Evolutionary conservation across 1,140 invertebrate genomes (phyloP).

Genomic region (Rhyacophila brunnea): DNA sequence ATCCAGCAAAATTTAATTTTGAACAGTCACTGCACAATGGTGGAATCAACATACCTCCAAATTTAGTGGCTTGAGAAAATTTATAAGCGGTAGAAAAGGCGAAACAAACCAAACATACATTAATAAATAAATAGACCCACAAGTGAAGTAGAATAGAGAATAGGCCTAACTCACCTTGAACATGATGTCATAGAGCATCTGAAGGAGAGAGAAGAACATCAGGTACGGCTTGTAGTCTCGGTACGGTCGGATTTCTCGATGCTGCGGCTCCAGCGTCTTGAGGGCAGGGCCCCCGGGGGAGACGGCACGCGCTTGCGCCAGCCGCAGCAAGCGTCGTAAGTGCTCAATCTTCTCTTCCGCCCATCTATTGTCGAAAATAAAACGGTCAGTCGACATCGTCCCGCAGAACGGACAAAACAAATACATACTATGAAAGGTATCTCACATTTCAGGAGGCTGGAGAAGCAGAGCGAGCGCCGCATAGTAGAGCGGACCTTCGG

Average conservation of each 20-base stretch:
- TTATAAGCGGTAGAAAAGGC: no score
- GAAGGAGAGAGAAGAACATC: constrained; percentile 68
- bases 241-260: constrained; percentile 55
- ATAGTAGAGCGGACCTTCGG: constrained; percentile 88
- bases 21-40: no score
- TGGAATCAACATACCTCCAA: no score
- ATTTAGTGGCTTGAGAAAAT: no score
- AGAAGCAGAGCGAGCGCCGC: constrained; percentile 76
- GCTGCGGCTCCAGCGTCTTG: constrained; percentile 41
- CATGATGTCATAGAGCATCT: constrained; percentile 50
- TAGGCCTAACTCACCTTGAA: constrained; percentile 43
- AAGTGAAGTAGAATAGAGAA: constrained; percentile 10
- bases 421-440: no score
- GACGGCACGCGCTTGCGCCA: constrained; percentile 74
- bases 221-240: constrained; percentile 81
- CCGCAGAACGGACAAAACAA: no score
- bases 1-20: no score
- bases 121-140: no score
- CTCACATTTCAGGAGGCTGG: constrained; percentile 63
- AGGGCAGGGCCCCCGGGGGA: constrained; percentile 55
- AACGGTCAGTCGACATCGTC: no score
- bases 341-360: constrained; percentile 65
- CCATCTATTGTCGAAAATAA: constrained; percentile 60
- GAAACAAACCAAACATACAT: no score
- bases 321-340: constrained; percentile 73